Evolutionary conservation across 2,797 vertebrate species (phyloP).

Genomic region (Hemibagrus guttatus): DNA sequence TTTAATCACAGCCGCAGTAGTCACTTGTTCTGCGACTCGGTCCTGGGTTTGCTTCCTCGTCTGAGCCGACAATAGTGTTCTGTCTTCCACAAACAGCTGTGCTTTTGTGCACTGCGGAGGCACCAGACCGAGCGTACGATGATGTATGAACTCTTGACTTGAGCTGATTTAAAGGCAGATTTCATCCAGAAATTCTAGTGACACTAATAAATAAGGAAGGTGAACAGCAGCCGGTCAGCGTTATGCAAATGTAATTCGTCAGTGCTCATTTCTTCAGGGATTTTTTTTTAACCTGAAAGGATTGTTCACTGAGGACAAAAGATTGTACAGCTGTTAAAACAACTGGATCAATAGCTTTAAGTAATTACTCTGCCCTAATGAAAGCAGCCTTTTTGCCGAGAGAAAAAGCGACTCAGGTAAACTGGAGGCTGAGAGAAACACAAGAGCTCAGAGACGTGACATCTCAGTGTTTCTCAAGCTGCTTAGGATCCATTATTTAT

Average conservation of each 20-base stretch:
- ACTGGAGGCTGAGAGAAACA: not conserved
- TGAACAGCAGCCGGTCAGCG: not conserved
- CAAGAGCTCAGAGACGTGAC: not conserved
- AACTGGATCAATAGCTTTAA: conserved; percentile 50
- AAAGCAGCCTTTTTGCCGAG: not conserved
- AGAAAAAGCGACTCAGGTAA: not conserved
- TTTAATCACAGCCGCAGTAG: conserved; percentile 3
- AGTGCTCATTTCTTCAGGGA: conserved; percentile 4
- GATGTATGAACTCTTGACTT: not conserved
- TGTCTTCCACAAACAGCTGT: conserved; percentile 5
- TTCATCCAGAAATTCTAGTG: conserved; percentile 6
- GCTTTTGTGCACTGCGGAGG: conserved; percentile 5
- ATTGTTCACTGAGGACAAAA: not conserved
- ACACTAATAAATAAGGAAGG: not conserved
- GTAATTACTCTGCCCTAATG: conserved; percentile 34
- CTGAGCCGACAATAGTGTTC: conserved; percentile 12
- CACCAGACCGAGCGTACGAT: not conserved
- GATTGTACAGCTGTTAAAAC: conserved; percentile 29
- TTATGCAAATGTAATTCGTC: conserved; percentile 30
- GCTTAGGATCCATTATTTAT: not conserved
- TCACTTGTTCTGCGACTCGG: not conserved
- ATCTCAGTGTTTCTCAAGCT: not conserved
- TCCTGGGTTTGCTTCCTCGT: conserved; percentile 15
- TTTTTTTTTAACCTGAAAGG: conserved; percentile 6
- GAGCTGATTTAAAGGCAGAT: not conserved